Evolutionary conservation across 1,140 invertebrate genomes (phyloP), one percentile per base, ranked within the genome.

Genomic region (Drosophila saltans): DNA sequence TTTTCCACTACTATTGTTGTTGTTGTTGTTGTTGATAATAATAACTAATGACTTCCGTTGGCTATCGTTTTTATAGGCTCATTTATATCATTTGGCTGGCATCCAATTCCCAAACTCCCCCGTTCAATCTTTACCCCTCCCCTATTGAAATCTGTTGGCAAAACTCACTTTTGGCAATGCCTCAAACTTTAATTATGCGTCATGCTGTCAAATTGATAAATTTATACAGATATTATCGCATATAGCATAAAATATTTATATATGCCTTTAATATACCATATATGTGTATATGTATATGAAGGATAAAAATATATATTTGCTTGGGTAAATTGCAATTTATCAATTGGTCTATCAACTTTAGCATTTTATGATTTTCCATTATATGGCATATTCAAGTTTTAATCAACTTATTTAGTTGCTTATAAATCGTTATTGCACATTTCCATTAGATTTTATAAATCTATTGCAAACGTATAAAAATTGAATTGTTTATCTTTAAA

Each of bases 111-210:
- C 3, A 36, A 36, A 36, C 33, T 36, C 33, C 33, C 6, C 8
- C 10, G 2, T 28, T 39, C 43, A 40, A 70, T 60, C 62, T 16
- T 16, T 43, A 1, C 11, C 5, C 2, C 45, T 6, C 24, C 21
- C 24, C 24, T 3, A 5, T 5, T 36, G 36, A 69, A 77, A 60
- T 45, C 55, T 59, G 33, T 78, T 62, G 75, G 67, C 36, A 58
- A 21, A 62, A 62, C 65, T 43, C 24, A 36, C 43, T 78, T 78
- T 86, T 86, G 70, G 63, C 78, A 75, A 59, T 68, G 74, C 64
- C 43, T 67, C 71, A 52, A 40, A 63, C 68, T 68, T 82, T 82
- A 88, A 86, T 85, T 81, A 72, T 78, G 75, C 82, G 81, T 75
- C 82, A 81, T n/a, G 71, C 64, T 81, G 82, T 75, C 81, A 64